A percentile compares a stretch with the other conserved stretches of the same genome.
phyloP scores from a whole-genome alignment of 1,140 invertebrate genomes.

The Sarcophaga bullata region DNA sequence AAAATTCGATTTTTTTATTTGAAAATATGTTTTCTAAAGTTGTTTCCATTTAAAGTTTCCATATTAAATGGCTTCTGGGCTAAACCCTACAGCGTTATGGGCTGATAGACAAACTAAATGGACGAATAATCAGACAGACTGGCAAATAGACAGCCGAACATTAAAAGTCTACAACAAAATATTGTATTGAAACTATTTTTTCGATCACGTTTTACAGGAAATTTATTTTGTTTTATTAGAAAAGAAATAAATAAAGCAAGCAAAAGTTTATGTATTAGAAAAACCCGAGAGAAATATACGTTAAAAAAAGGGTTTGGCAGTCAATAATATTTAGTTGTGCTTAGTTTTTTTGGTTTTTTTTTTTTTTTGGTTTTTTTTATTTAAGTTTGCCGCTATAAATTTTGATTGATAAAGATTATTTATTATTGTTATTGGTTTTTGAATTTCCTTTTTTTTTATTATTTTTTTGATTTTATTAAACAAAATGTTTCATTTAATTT shows the following conservation, averaged over 20 bases:
- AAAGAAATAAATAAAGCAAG: constrained; percentile 7
- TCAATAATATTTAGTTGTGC: constrained; percentile 4
- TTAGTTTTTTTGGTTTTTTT: not conserved
- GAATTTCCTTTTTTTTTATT: not conserved
- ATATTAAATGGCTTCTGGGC: constrained; percentile 1
- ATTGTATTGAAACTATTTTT: not conserved
- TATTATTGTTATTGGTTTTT: constrained; percentile 21
- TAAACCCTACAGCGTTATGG: not conserved
- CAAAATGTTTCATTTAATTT: constrained; percentile 20
- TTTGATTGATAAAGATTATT: constrained; percentile 25
- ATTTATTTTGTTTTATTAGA: not conserved
- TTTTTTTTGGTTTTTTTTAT: not conserved
- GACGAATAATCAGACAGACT: not conserved
- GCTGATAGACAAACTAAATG: not conserved
- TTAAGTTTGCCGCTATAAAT: constrained; percentile 21
- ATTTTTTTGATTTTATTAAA: not conserved
- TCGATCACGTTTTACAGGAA: constrained; percentile 8
- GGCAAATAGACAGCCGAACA: not conserved
- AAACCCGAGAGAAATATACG: not conserved
- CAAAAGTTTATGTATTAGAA: not conserved
- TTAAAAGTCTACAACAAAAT: not conserved
- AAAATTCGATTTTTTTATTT: not conserved
- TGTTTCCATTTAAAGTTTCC: not conserved
- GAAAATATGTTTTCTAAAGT: not conserved
- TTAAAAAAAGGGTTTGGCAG: constrained; percentile 18